These are phyloP conservation scores for Rhopalosiphum nymphaeae DNA, from an alignment of 2,888 invertebrate genomes.

Conservation along the genomic window DNA sequence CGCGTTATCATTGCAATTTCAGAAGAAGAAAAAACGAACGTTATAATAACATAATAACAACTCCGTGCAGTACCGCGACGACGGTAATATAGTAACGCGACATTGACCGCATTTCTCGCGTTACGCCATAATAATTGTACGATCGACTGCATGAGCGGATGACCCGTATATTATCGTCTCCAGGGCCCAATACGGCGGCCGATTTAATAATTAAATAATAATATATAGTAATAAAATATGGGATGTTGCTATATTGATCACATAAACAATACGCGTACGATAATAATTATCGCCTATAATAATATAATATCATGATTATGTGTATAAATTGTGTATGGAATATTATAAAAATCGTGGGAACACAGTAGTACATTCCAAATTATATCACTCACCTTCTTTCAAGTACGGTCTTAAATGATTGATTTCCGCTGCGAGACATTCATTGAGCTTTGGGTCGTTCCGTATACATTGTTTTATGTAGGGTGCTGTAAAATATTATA, in stretches of 20 bases:
- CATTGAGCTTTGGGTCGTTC: slow-evolving; percentile 75
- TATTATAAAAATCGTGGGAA: background rate
- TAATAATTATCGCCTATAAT: background rate
- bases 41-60: background rate
- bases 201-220: background rate
- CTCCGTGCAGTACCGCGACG: background rate
- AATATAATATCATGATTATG: background rate
- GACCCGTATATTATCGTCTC: slow-evolving; percentile 16
- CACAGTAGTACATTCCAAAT: background rate
- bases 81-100: background rate
- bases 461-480: slow-evolving; percentile 79
- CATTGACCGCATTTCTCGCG: slow-evolving; percentile 58
- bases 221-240: background rate
- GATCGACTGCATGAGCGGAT: slow-evolving; percentile 26
- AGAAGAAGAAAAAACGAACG: background rate
- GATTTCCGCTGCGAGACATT: slow-evolving; percentile 71
- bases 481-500: slow-evolving; percentile 72
- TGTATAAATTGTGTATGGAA: background rate
- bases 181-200: background rate
- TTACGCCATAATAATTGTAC: slow-evolving; percentile 26
- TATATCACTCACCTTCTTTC: slow-evolving; percentile 68
- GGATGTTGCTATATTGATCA: background rate
- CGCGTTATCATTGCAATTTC: background rate
- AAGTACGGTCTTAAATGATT: slow-evolving; percentile 72
- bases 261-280: background rate